Evolutionary conservation across 2,888 invertebrate genomes (phyloP), one percentile per base, ranked within the genome.

Genomic region (Drosophila suboccidentalis): DNA sequence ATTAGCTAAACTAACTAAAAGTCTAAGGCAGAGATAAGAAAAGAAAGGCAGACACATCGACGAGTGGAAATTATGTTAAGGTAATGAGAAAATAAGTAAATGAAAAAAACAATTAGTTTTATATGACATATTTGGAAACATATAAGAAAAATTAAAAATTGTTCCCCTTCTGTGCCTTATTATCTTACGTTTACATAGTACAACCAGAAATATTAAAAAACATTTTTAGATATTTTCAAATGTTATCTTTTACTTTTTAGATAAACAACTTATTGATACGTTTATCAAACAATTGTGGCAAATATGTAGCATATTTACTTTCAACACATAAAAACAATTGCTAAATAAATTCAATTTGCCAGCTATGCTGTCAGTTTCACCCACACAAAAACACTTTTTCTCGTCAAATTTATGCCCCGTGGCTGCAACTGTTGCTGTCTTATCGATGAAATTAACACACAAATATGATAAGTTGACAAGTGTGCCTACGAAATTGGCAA

Each of bases 401-500:
- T 6, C 6, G 26, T 26, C 39, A 11, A 29, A 13, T 36, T 46
- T 22, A 3, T 26, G 58, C 29, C 47, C 19, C 29, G 26, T 11
- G 49, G 47, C 47, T 19, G 32, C 19, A 4, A n/a, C 22, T 17
- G 55, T 44, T 38, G 58, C 17, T 11, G 19, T 34, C 43, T 54
- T 44, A 44, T 61, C 36, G 44, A 54, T 19, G 43, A 34, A 38
- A 53, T 44, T 26, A 36, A 26, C 62, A 54, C 59, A 66, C 32
- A 51, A 65, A 65, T 77, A 26, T 65, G 58, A 71, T 44, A 61
- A 61, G 51, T 75, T 69, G 55, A 57, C 75, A 71, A 75, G 58
- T 66, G 55, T 63, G 53, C 59, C 64, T 38, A 51, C 26, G 54
- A 79, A 79, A 80, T 85, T 85, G 75, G 68, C 54, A 66, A 71